A percentile compares a stretch with the other conserved stretches of the same genome.
Conservation (phyloP, 1,140 invertebrate species). For the Tetramorium alpestre region DNA sequence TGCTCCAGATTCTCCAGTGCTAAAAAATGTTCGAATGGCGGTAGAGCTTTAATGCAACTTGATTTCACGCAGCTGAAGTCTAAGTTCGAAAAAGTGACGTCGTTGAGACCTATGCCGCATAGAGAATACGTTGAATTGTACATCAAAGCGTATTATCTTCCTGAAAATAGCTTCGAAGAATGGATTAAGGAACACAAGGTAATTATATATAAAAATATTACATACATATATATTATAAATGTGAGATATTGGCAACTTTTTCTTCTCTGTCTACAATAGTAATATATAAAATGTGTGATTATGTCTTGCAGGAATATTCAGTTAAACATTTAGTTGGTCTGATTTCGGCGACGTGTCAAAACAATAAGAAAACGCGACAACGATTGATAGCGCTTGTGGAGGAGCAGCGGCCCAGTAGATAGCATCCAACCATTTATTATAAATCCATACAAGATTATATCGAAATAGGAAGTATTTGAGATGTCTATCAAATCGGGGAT, state of each 20-base stretch:
- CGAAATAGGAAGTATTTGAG: conserved; percentile 66
- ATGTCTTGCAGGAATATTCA: conserved; percentile 92
- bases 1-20: conserved; percentile 92
- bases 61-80: conserved; percentile 98
- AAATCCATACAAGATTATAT: conserved; percentile 62
- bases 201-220: conserved; percentile 66
- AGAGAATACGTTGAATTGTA: conserved; percentile 97
- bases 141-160: conserved; percentile 98
- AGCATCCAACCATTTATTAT: conserved; percentile 70
- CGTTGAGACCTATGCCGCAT: conserved; percentile 93
- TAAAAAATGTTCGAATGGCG: conserved; percentile 98
- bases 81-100: conserved; percentile 95
- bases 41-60: conserved; percentile 98
- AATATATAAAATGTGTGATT: neutral
- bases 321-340: conserved; percentile 94
- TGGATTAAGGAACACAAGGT: conserved; percentile 95
- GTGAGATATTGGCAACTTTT: conserved; percentile 33
- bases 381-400: conserved; percentile 91
- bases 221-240: neutral
- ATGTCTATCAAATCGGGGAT: neutral
- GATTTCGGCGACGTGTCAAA: conserved; percentile 94
- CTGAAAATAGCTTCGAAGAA: conserved; percentile 93
- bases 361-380: conserved; percentile 94
- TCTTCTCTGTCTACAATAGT: neutral
- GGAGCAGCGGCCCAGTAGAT: conserved; percentile 81